A percentile compares a stretch with the other conserved stretches of the same genome.
phyloP scores from a whole-genome alignment of 2,797 vertebrate genomes.

The Alca torda region DNA sequence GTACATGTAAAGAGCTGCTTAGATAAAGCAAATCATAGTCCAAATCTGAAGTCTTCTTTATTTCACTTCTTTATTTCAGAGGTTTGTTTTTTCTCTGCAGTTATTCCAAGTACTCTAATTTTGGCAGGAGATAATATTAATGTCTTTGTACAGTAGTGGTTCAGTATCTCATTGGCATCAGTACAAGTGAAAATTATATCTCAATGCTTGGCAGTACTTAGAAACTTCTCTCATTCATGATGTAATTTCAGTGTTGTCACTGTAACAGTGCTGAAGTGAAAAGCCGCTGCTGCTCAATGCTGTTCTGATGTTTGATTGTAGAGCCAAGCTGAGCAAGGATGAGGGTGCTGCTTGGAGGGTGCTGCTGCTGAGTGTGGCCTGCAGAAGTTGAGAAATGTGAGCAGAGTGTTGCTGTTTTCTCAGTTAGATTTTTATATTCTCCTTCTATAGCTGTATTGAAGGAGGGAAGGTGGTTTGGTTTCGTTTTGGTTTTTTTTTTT shows the following conservation, averaged over 20 bases:
- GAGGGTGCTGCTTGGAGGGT: background rate
- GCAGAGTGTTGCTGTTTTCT: background rate
- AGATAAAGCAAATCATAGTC: background rate
- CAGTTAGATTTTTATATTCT: background rate
- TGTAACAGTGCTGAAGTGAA: background rate
- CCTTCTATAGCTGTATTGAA: background rate
- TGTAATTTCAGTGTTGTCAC: background rate
- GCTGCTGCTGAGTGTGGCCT: conserved; percentile 6
- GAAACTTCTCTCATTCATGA: background rate
- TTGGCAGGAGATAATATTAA: background rate
- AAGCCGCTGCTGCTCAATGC: conserved; percentile 3
- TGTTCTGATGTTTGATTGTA: background rate
- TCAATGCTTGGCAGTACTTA: background rate
- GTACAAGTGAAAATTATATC: background rate
- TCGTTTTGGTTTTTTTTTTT: background rate
- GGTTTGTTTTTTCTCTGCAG: background rate
- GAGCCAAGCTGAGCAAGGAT: conserved; percentile 13
- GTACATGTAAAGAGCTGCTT: background rate
- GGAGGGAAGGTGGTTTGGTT: background rate
- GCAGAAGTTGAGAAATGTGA: conserved; percentile 24
- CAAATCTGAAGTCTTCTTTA: background rate
- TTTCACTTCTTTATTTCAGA: background rate
- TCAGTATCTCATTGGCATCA: background rate
- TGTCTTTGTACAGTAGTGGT: background rate
- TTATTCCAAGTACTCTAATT: background rate